Evolutionary conservation across 2,888 invertebrate species (phyloP).

Genomic region (Euspilapteryx auroguttella): DNA sequence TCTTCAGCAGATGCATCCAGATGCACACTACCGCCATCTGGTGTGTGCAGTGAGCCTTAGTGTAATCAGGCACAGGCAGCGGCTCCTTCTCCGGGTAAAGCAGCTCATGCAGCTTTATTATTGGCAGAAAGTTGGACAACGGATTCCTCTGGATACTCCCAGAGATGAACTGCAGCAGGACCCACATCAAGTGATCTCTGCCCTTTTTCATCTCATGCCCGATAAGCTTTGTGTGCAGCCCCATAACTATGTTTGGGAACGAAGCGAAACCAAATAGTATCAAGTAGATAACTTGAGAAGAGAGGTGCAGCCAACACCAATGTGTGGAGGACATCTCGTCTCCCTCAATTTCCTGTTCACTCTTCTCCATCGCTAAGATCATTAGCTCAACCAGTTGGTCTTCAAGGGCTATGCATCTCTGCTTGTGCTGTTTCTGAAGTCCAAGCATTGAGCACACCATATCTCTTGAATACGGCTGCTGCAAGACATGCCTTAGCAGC

Average conservation of each 20-base stretch:
- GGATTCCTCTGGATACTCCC: slow-evolving; percentile 95
- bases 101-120: slow-evolving; percentile 87
- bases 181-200: slow-evolving; percentile 99
- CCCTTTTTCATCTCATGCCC: slow-evolving; percentile 85
- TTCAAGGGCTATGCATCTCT: slow-evolving; percentile 85
- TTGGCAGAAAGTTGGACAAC: slow-evolving; percentile 83
- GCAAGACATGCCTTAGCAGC: slow-evolving; percentile 84
- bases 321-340: slow-evolving; percentile 69
- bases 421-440: slow-evolving; percentile 89
- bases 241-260: slow-evolving; percentile 90
- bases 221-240: slow-evolving; percentile 81
- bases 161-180: slow-evolving; percentile 93
- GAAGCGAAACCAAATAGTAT: slow-evolving; percentile 92
- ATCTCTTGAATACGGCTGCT: slow-evolving; percentile 94
- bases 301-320: slow-evolving; percentile 91
- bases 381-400: slow-evolving; percentile 91
- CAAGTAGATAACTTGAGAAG: slow-evolving; percentile 92
- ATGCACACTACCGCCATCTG: slow-evolving; percentile 95
- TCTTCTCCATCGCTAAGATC: slow-evolving; percentile 89
- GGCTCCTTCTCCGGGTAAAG: slow-evolving; percentile 92
- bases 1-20: slow-evolving; percentile 94
- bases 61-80: slow-evolving; percentile 85
- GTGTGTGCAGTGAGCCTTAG: slow-evolving; percentile 82
- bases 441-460: slow-evolving; percentile 96
- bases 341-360: slow-evolving; percentile 68